phyloP scores from a whole-genome alignment of 2,113 vertebrate species.

The Prionailurus bengalensis region DNA sequence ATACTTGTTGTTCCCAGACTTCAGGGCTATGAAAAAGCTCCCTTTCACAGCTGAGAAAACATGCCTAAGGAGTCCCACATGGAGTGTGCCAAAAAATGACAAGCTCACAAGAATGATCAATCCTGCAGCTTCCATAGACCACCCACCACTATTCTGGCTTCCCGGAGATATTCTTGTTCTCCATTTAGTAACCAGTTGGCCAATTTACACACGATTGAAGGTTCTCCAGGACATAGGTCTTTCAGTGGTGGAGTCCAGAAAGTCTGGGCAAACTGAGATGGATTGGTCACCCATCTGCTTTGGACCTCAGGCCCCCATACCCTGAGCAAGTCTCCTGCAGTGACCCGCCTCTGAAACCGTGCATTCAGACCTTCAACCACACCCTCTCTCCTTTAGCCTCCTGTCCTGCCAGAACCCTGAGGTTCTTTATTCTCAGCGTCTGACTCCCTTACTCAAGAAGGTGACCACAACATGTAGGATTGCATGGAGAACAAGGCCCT shows the following conservation, averaged over 20 bases:
- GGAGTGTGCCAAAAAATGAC: background rate
- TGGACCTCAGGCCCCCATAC: background rate
- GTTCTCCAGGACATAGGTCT: background rate
- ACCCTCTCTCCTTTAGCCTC: background rate
- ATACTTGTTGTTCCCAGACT: background rate
- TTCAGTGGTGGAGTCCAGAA: background rate
- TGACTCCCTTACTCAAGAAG: background rate
- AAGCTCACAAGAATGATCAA: background rate
- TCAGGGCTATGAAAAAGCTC: background rate
- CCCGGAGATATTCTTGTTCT: background rate
- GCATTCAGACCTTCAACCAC: background rate
- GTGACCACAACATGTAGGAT: fast-evolving
- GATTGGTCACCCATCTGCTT: background rate
- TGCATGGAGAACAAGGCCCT: background rate
- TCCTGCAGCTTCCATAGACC: background rate
- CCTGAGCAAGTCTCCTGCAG: background rate
- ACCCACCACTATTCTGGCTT: background rate
- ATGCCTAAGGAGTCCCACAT: background rate
- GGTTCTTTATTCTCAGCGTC: background rate
- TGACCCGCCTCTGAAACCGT: background rate
- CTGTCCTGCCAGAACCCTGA: background rate
- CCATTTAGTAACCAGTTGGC: background rate
- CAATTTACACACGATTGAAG: background rate
- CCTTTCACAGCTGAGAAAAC: background rate
- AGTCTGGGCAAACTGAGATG: background rate